Percentiles rank a stretch among this genome's conserved stretches.
These are phyloP conservation scores for Drosophila sp. DNA, from an alignment of 1,140 invertebrate genomes.

Conservation along the genomic window DNA sequence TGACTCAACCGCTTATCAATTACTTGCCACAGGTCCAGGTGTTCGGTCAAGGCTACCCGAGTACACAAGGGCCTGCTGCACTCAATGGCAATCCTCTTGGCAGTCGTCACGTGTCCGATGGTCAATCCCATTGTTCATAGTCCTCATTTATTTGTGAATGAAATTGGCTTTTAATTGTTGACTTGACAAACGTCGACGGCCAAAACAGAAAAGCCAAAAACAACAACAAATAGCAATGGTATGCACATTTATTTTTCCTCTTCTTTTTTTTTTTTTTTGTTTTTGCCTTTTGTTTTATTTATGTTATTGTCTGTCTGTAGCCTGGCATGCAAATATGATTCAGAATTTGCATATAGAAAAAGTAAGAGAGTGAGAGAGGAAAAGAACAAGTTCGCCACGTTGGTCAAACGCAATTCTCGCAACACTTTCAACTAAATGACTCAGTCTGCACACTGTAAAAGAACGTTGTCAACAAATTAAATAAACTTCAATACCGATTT, in stretches of 20 bases:
- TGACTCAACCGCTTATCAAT: neutral
- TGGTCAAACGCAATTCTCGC: constrained; percentile 51
- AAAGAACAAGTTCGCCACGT: constrained; percentile 61
- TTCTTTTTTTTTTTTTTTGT: too few species aligned
- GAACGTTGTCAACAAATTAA: too few species aligned
- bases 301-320: constrained; percentile 44
- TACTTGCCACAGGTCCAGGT: constrained; percentile 35
- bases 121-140: constrained; percentile 5
- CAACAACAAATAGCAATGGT: constrained; percentile 51
- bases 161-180: constrained; percentile 77
- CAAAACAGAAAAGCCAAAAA: constrained; percentile 24
- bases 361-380: neutral
- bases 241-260: constrained; percentile 64
- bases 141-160: constrained; percentile 59
- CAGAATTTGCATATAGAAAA: constrained; percentile 31
- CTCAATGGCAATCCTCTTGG: constrained; percentile 21
- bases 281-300: constrained; percentile 27
- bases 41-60: constrained; percentile 33
- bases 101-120: constrained; percentile 52
- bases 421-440: constrained; percentile 52
- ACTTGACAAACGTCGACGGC: constrained; percentile 38
- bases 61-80: constrained; percentile 9
- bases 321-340: constrained; percentile 63
- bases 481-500: too few species aligned
- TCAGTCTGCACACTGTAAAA: constrained; percentile 61